Evolutionary conservation across 2,888 invertebrate species (phyloP).

Genomic region (Laspeyria flexula): DNA sequence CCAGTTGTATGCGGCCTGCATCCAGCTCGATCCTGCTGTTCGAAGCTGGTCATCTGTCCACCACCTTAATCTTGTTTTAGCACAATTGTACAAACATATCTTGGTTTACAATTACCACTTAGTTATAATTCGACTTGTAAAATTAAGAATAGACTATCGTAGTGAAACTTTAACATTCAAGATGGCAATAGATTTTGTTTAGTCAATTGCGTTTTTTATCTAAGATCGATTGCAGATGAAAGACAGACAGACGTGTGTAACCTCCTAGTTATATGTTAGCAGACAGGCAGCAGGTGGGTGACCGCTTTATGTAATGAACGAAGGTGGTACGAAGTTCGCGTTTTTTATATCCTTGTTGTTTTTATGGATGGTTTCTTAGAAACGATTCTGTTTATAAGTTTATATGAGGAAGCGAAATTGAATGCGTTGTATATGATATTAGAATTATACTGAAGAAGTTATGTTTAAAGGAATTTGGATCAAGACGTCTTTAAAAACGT

Average conservation of each 20-base stretch:
- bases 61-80: too few species aligned
- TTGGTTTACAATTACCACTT: too few species aligned
- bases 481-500: too few species aligned
- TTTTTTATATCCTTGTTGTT: constrained; percentile 11
- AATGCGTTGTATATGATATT: not conserved
- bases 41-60: too few species aligned
- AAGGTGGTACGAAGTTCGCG: not conserved
- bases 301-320: constrained; percentile 38
- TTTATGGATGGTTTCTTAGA: constrained; percentile 10
- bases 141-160: too few species aligned
- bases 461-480: too few species aligned
- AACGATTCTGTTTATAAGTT: not conserved
- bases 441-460: too few species aligned
- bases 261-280: constrained; percentile 23
- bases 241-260: constrained; percentile 17
- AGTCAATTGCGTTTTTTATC: constrained; percentile 23
- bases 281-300: constrained; percentile 18
- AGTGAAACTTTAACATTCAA: not conserved
- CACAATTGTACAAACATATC: too few species aligned
- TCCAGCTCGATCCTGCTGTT: too few species aligned
- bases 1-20: too few species aligned
- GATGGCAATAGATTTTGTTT: constrained; percentile 1
- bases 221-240: constrained; percentile 32
- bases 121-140: too few species aligned
- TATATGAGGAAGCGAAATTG: not conserved